Evolutionary conservation across 2,888 invertebrate genomes (phyloP), one percentile per base, ranked within the genome.

Genomic region (Tenthredo mesomela): DNA sequence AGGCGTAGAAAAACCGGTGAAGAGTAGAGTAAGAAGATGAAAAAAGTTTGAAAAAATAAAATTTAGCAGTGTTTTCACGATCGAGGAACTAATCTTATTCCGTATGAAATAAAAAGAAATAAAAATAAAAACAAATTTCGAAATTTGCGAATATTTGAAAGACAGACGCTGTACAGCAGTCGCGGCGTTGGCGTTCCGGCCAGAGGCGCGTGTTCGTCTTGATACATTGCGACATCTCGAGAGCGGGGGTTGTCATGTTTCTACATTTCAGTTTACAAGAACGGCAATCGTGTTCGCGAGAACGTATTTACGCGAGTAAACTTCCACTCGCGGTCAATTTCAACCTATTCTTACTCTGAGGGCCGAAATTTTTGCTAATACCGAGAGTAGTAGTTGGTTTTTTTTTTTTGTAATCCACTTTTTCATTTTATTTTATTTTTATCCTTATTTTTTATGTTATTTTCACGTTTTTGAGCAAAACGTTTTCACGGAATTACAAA

Each of bases 261-360:
- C 71, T 92, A 92, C 92, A 91, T 93, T 92, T 92, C 90, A 91
- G 91, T 91, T 92, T 92, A 92, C 93, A 92, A 90, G 92, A 88
- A 88, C 89, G 92, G 92, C 92, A 92, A 93, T 93, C 92, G 92
- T 89, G 90, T 90, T 89, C 73, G 82, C 67, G 67, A 78, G 77
- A 29, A 78, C 77, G 47, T 33, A 37, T 84, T 80, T 84, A 75
- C 37, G 77, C 47, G 50, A 43, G 50, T 33, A 47, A 70, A 78
- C 78, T 25, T 73, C 33, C 33, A 25, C 78, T 65, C 78, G 43
- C 43, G 82, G n/a, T 33, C 50, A 77, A 54, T 77, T 50, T 21
- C 77, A 4, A 77, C 18, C 86, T 82, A 80, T 84, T 86, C 87
- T 88, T 40, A 25, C 40, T 43, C 21, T n/a, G 71, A 21, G n/a